Conservation (phyloP, 2,888 invertebrate species). For the Bibio marci region DNA sequence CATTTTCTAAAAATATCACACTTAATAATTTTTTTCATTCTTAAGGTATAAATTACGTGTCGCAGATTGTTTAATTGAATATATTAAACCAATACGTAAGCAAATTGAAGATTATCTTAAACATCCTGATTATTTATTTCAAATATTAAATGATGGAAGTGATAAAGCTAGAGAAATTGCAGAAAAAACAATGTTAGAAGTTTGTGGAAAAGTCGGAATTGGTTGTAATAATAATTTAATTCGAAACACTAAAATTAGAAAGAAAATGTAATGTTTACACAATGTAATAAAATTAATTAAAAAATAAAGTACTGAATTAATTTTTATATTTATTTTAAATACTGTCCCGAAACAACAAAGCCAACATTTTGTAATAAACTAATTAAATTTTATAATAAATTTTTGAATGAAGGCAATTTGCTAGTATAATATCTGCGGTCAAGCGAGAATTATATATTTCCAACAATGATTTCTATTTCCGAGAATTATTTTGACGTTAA, state of each 20-base stretch:
- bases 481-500: no score
- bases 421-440: no score
- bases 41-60: slow-evolving; percentile 51
- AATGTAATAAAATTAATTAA: not conserved
- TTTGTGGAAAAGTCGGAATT: slow-evolving; percentile 41
- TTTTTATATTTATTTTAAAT: not conserved
- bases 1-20: not conserved
- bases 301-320: not conserved
- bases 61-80: slow-evolving; percentile 53
- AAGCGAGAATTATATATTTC: no score
- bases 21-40: slow-evolving; percentile 9
- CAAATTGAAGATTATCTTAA: slow-evolving; percentile 37
- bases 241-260: no score
- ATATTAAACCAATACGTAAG: slow-evolving; percentile 49
- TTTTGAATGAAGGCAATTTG: no score
- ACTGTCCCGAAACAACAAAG: not conserved
- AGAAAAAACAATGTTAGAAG: slow-evolving; percentile 41
- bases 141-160: slow-evolving; percentile 43
- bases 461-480: no score
- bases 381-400: no score
- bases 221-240: slow-evolving; percentile 10
- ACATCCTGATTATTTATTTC: slow-evolving; percentile 43
- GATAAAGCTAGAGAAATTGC: slow-evolving; percentile 45
- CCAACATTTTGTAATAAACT: no score
- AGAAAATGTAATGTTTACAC: no score